Conservation (phyloP, 1,140 invertebrate genomes). For the Holotrichia oblita region DNA sequence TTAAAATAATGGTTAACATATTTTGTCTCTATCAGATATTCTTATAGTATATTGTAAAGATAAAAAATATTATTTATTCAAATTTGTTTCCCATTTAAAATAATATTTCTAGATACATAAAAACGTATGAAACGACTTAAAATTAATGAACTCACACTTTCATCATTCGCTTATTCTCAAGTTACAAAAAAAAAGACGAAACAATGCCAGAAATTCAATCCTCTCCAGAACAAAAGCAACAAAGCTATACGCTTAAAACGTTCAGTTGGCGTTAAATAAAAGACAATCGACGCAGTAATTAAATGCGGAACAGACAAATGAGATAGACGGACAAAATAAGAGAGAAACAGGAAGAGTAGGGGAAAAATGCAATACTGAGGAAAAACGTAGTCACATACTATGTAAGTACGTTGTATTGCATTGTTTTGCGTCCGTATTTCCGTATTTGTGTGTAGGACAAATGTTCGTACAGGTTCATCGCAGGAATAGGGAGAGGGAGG, state of each 20-base stretch:
- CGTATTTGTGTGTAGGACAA: slow-evolving; percentile 15
- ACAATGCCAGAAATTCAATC: slow-evolving; percentile 4
- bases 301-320: slow-evolving; percentile 10
- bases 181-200: not conserved
- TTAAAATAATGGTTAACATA: no score
- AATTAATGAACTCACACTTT: slow-evolving; percentile 10
- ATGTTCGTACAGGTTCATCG: slow-evolving; percentile 42
- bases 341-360: not conserved
- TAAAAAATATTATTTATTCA: no score
- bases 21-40: not conserved
- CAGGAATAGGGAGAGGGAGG: slow-evolving; percentile 36
- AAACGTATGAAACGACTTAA: not conserved
- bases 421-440: slow-evolving; percentile 24
- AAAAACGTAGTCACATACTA: not conserved
- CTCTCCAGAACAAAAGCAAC: slow-evolving; percentile 5
- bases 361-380: not conserved
- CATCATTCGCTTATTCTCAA: not conserved
- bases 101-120: not conserved
- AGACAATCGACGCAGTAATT: slow-evolving; percentile 18
- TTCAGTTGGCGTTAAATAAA: slow-evolving; percentile 15
- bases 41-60: not conserved
- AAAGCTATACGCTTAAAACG: not conserved
- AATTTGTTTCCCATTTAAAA: not conserved
- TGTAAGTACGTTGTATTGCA: slow-evolving; percentile 13
- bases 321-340: not conserved